Base-by-base conservation (phyloP, 1,140 invertebrate species). In the Temnothorax longispinosus region DNA sequence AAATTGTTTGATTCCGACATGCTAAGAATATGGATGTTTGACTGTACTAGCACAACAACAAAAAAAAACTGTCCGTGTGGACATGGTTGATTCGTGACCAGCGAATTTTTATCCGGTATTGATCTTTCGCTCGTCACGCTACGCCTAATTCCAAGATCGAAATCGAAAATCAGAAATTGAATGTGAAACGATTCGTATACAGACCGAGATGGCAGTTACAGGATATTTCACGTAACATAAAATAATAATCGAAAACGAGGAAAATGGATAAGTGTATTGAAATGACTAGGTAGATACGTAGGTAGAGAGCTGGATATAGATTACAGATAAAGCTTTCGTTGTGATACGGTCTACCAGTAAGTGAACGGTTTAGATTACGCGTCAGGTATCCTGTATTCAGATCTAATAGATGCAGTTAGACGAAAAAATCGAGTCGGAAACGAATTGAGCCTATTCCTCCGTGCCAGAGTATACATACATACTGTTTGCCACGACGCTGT, bases 1-100 rank as follows among this genome's bases (percentile, higher is more conserved):
- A 10, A 4, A 18, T 56, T 21, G 54, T 44, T n/a, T 44, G 64
- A 67, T 44, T 67, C 18, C 18, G 10, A 65, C 4, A 44, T 44
- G 64, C 64, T 67, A 67, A 67, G 64, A 67, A 67, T 67, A 67
- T 67, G n/a, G 64, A 67, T 21, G 38, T 67, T 67, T 38, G 35
- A 67, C 64, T 44, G 64, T 44, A 44, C 38, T 67, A 67, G n/a
- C 38, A 44, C 64, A 67, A 67, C 5, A 8, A 50, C 0, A n/a
- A 64, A 4, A 52, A 8, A 50, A 50, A 8, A 11, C 47, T 64
- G 15, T 64, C 4, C n/a, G 3, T 41, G 6, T 41, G 6, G 8
- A 65, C 35, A 41, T 41, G 38, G 3, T 41, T 67, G n/a, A 67
- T 6, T 67, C 64, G n/a, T 67, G 18, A 44, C 38, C 41, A 67